Conservation (phyloP, 1,140 invertebrate species). For the Dendrolimus kikuchii region DNA sequence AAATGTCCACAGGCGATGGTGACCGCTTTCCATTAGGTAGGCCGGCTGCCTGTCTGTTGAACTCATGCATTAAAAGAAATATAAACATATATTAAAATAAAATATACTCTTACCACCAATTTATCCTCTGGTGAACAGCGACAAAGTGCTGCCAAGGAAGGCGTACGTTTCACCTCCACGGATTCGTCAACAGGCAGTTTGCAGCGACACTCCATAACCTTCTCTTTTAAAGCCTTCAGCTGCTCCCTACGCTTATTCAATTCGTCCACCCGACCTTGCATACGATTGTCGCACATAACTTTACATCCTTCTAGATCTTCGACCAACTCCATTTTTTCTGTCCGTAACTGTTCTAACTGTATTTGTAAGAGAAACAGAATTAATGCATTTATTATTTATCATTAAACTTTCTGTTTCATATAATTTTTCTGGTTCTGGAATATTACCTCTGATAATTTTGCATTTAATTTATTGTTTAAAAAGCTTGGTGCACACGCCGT, state of each 20-base stretch:
- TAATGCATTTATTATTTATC: too few species aligned
- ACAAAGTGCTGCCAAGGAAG: conserved; percentile 49
- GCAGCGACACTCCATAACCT: conserved; percentile 49
- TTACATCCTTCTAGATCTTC: conserved; percentile 49
- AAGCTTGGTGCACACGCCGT: too few species aligned
- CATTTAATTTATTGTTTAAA: too few species aligned
- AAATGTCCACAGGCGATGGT: too few species aligned
- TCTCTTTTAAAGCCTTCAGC: conserved; percentile 29
- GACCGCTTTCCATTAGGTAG: too few species aligned
- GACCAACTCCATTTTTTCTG: conserved; percentile 35
- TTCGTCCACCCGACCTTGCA: conserved; percentile 32
- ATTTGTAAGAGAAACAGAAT: conserved; percentile 1
- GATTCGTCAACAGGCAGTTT: conserved; percentile 38
- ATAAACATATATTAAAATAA: background rate
- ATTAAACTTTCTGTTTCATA: too few species aligned
- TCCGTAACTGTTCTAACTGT: conserved; percentile 31
- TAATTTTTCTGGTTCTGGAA: too few species aligned
- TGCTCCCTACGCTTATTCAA: conserved; percentile 37
- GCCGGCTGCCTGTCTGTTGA: too few species aligned
- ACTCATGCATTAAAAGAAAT: too few species aligned
- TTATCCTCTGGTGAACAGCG: conserved; percentile 44
- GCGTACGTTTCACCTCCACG: conserved; percentile 48
- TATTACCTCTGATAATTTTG: too few species aligned
- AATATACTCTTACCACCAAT: conserved; percentile 22
- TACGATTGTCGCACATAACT: conserved; percentile 33